Percentiles rank a stretch among this genome's conserved stretches.
Evolutionary conservation across 2,888 invertebrate species (phyloP).

Genomic region (Lacanobia wlatinum): DNA sequence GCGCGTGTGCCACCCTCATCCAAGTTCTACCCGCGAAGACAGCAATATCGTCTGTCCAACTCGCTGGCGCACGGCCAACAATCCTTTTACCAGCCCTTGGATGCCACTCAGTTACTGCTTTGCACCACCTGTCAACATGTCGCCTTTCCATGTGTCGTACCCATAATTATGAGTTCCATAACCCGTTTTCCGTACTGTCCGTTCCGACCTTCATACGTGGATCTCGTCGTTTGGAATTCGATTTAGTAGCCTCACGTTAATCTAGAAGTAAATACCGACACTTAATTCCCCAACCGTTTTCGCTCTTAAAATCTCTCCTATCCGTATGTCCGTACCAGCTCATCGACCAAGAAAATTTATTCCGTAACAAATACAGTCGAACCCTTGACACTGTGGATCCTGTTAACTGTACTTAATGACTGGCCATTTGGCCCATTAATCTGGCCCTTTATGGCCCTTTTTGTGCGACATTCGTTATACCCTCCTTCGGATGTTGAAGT

Average conservation of each 20-base stretch:
- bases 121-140: too few species aligned
- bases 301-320: background rate
- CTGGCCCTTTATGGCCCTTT: conserved; percentile 74
- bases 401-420: conserved; percentile 81
- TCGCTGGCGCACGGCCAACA: too few species aligned
- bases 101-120: background rate
- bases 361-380: conserved; percentile 74
- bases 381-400: conserved; percentile 74
- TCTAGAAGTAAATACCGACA: too few species aligned
- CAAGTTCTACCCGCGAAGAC: too few species aligned
- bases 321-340: conserved; percentile 59
- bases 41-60: too few species aligned
- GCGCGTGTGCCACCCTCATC: too few species aligned
- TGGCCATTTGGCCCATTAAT: conserved; percentile 80
- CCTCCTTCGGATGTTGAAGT: conserved; percentile 64
- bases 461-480: conserved; percentile 76
- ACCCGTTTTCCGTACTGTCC: background rate
- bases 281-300: background rate
- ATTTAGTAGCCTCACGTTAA: too few species aligned
- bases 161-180: background rate
- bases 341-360: conserved; percentile 78
- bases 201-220: background rate
- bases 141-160: too few species aligned
- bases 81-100: too few species aligned
- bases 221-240: too few species aligned